phyloP scores from a whole-genome alignment of 2,888 invertebrate genomes.

The Troides oblongomaculatus region DNA sequence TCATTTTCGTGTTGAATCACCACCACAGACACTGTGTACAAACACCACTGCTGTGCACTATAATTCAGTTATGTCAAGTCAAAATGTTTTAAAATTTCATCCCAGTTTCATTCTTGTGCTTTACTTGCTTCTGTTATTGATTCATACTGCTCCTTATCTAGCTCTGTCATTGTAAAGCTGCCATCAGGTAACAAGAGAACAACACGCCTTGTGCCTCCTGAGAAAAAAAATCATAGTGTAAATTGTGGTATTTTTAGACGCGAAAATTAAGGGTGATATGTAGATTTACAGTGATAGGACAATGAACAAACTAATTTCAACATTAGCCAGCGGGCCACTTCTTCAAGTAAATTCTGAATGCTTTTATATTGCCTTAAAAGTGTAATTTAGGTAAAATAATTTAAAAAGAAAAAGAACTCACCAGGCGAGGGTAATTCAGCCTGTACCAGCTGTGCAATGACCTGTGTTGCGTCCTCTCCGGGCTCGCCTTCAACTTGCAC shows the following conservation, averaged over 20 bases:
- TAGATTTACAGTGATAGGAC: no score
- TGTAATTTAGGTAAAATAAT: no score
- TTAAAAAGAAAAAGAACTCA: slow-evolving; percentile 49
- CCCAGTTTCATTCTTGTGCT: slow-evolving; percentile 70
- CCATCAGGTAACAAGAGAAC: slow-evolving; percentile 92
- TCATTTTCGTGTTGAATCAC: not conserved
- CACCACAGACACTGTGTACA: not conserved
- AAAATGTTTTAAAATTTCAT: slow-evolving; percentile 10
- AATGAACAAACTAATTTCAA: no score
- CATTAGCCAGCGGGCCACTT: no score
- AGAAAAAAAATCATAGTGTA: slow-evolving; percentile 13
- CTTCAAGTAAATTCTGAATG: no score
- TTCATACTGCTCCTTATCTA: slow-evolving; percentile 91
- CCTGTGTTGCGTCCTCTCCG: slow-evolving; percentile 85
- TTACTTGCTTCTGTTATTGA: slow-evolving; percentile 81
- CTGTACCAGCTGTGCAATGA: slow-evolving; percentile 92
- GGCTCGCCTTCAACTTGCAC: slow-evolving; percentile 79
- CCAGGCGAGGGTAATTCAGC: slow-evolving; percentile 92
- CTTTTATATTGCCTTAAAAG: no score
- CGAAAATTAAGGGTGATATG: no score
- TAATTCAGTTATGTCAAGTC: slow-evolving; percentile 8
- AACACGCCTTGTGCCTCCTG: slow-evolving; percentile 90
- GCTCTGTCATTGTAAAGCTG: slow-evolving; percentile 92
- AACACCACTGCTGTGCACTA: slow-evolving; percentile 2
- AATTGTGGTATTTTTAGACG: no score